Conservation (phyloP, 2,888 invertebrate genomes). For the Leucozona laternaria region DNA sequence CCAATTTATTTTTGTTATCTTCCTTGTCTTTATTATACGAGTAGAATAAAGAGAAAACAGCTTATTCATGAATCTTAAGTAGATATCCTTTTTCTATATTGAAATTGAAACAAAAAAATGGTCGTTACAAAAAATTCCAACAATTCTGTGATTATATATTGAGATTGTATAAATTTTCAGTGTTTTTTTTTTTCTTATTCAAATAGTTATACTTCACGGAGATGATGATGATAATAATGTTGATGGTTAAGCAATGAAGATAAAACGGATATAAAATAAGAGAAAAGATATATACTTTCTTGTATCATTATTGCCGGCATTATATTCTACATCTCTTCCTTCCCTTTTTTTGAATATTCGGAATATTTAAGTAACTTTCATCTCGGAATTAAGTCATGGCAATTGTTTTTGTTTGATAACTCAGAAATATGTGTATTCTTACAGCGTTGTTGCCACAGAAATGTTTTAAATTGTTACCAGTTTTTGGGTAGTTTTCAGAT, state of each 20-base stretch:
- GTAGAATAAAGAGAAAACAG: background rate
- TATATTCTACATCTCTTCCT: background rate
- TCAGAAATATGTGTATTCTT: background rate
- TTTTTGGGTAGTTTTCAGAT: background rate
- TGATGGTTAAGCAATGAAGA: constrained; percentile 1
- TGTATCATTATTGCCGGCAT: background rate
- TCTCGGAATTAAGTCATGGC: background rate
- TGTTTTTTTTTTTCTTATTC: no score
- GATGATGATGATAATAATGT: background rate
- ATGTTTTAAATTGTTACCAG: background rate
- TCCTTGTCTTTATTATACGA: background rate
- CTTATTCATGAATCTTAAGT: constrained; percentile 10
- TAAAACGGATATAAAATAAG: background rate
- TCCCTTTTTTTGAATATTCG: background rate
- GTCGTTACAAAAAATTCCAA: background rate
- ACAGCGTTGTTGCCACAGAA: constrained; percentile 5
- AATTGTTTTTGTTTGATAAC: background rate
- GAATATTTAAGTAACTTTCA: background rate
- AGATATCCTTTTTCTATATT: background rate
- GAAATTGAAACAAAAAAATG: no score
- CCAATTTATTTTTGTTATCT: background rate
- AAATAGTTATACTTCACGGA: background rate
- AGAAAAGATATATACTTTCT: background rate
- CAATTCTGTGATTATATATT: background rate
- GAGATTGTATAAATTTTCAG: background rate